These are phyloP conservation scores for Cyprinodon variegatus DNA, from an alignment of 2,113 vertebrate genomes.

Conservation along the genomic window DNA sequence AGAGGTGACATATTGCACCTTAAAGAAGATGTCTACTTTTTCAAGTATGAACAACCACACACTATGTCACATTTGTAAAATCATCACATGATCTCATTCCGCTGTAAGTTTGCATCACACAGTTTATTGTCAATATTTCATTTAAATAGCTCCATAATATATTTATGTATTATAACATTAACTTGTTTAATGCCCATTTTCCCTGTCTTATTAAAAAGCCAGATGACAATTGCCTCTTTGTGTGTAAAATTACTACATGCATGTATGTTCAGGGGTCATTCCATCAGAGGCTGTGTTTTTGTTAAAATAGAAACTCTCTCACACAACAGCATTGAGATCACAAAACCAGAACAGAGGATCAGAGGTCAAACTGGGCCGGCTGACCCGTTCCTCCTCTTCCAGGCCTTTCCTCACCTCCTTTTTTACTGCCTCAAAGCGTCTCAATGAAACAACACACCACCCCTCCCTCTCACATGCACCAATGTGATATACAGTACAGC, in stretches of 20 bases:
- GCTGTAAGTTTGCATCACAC: neutral
- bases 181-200: neutral
- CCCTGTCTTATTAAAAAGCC: constrained; percentile 8
- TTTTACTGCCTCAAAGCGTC: constrained; percentile 63
- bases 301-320: constrained; percentile 49
- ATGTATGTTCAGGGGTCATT: constrained; percentile 12
- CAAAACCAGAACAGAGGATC: constrained; percentile 74
- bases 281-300: constrained; percentile 39
- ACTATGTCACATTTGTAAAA: no score
- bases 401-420: constrained; percentile 62
- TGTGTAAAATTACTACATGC: constrained; percentile 11
- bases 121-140: neutral
- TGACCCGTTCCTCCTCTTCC: constrained; percentile 69
- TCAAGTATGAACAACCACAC: no score
- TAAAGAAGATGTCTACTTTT: no score
- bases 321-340: constrained; percentile 43
- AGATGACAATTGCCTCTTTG: constrained; percentile 9
- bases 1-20: no score
- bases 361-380: constrained; percentile 72
- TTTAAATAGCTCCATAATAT: neutral
- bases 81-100: neutral
- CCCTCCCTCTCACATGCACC: constrained; percentile 40
- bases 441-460: constrained; percentile 63
- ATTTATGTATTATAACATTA: neutral
- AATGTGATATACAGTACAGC: constrained; percentile 47